Base-by-base conservation (phyloP, 2,888 invertebrate species). In the Brachylomia viminalis region DNA sequence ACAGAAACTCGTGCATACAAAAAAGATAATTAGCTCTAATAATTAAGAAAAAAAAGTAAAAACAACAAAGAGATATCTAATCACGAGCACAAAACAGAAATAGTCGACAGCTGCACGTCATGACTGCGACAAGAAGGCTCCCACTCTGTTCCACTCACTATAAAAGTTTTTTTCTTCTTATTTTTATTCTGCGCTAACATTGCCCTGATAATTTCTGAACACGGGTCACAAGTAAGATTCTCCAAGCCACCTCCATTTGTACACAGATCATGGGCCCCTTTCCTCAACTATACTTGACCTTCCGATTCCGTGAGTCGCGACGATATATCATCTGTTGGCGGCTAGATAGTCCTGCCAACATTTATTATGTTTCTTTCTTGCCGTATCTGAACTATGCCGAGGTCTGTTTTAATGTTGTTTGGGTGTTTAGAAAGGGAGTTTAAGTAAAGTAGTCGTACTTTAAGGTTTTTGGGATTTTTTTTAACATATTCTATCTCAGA, bases 211-310 rank as follows among this genome's bases (percentile, higher is more conserved):
- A 15, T 56, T 15, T 56, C 15, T 1, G 27, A 56, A 56, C 15
- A 56, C 56, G 8, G 27, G 27, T 27, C 20, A 20, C 4, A 20
- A 38, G 13, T 72, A 8, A 45, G 27, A 17, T 23, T 61, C 23
- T 15, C 33, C 13, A 47, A 56, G 74, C 58, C 75, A 47, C 70
- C 79, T 86, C 82, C 66, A 86, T 52, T 59, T 1, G 0, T 8
- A 1, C 56, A 20, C 27, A 56, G 33, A 66, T 83, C 75, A 10
- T 2, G n/a, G 30, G 54, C 59, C 67, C 70, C 72, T 78, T 87
- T 85, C 75, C 84, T 84, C 68, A 73, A 86, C 87, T 85, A 88
- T 90, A 90, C 90, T 92, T 93, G 93, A 94, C 94, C 94, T 94
- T 92, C 91, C 59, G 79, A 87, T 88, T 88, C 90, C 94, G 94